A percentile compares a stretch with the other conserved stretches of the same genome.
These are phyloP conservation scores for Pollicipes pollicipes DNA, from an alignment of 1,140 invertebrate genomes.

Conservation along the genomic window DNA sequence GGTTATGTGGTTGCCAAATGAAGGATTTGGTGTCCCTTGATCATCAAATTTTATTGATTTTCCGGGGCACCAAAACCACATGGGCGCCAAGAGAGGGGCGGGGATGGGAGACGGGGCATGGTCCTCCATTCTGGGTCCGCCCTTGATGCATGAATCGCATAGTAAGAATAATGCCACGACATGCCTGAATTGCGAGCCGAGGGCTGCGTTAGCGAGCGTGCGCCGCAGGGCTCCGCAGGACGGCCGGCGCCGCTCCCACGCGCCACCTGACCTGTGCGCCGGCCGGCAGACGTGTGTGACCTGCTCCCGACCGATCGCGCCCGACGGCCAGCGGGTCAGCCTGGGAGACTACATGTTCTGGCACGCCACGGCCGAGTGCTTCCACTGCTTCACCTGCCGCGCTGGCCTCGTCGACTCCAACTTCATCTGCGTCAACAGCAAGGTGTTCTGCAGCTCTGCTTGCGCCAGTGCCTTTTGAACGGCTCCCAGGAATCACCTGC, in stretches of 20 bases:
- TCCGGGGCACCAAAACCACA: too few relatives aligned
- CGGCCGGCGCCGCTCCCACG: neutral
- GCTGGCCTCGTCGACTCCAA: constrained; percentile 46
- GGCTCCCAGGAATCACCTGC: too few relatives aligned
- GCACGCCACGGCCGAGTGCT: constrained; percentile 54
- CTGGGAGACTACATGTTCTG: constrained; percentile 52
- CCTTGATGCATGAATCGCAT: too few relatives aligned
- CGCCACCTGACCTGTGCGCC: neutral
- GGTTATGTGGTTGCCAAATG: too few relatives aligned
- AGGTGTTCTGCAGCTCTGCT: constrained; percentile 33
- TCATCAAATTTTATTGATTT: too few relatives aligned
- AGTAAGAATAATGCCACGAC: too few relatives aligned
- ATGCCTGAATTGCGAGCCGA: too few relatives aligned
- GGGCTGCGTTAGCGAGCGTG: neutral
- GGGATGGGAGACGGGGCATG: neutral
- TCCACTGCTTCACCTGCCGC: constrained; percentile 49
- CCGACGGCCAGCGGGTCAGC: constrained; percentile 53
- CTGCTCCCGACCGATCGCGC: constrained; percentile 48
- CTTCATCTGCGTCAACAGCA: constrained; percentile 29
- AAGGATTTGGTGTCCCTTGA: too few relatives aligned
- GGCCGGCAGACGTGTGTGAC: constrained; percentile 42
- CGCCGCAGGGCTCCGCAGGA: constrained; percentile 5
- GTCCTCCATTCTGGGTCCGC: too few relatives aligned
- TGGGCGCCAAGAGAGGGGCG: too few relatives aligned
- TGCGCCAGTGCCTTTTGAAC: constrained; percentile 46